These are phyloP conservation scores for Yponomeuta cagnagella DNA, from an alignment of 2,888 invertebrate species.

Conservation along the genomic window DNA sequence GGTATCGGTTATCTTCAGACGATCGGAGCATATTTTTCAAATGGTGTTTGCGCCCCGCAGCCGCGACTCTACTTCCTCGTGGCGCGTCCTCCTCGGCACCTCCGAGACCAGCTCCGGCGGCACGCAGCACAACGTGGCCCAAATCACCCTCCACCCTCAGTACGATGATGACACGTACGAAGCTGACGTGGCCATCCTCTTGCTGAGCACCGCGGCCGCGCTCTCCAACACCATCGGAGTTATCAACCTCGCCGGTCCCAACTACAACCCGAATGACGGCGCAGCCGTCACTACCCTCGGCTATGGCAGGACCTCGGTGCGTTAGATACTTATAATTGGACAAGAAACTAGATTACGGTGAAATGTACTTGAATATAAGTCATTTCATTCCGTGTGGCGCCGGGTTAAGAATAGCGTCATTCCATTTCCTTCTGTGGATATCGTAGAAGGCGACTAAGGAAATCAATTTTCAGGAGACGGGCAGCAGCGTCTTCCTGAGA, in stretches of 20 bases:
- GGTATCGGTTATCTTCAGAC: too few relatives aligned
- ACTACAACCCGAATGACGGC: conserved; percentile 3
- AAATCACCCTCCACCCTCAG: conserved; percentile 28
- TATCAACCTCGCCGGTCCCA: conserved; percentile 15
- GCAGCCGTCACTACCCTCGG: neutral
- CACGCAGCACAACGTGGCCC: conserved; percentile 23
- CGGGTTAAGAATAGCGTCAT: too few relatives aligned
- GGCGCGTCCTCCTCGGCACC: conserved; percentile 32
- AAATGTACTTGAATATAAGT: too few relatives aligned
- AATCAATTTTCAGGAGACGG: too few relatives aligned
- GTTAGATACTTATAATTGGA: neutral
- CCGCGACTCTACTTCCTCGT: conserved; percentile 27
- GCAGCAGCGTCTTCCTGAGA: too few relatives aligned
- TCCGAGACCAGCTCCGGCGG: conserved; percentile 26
- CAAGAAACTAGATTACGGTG: too few relatives aligned
- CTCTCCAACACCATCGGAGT: conserved; percentile 25
- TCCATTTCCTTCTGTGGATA: too few relatives aligned
- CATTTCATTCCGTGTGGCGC: too few relatives aligned
- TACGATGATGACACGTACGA: conserved; percentile 26
- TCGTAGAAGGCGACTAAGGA: too few relatives aligned
- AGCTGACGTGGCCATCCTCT: conserved; percentile 39
- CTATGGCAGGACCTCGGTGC: neutral
- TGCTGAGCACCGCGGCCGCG: conserved; percentile 24
- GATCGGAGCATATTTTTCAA: too few relatives aligned
- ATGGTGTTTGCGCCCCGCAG: conserved; percentile 21